Conservation (phyloP, 2,797 vertebrate genomes). For the Dendrocincla tyrannina region DNA sequence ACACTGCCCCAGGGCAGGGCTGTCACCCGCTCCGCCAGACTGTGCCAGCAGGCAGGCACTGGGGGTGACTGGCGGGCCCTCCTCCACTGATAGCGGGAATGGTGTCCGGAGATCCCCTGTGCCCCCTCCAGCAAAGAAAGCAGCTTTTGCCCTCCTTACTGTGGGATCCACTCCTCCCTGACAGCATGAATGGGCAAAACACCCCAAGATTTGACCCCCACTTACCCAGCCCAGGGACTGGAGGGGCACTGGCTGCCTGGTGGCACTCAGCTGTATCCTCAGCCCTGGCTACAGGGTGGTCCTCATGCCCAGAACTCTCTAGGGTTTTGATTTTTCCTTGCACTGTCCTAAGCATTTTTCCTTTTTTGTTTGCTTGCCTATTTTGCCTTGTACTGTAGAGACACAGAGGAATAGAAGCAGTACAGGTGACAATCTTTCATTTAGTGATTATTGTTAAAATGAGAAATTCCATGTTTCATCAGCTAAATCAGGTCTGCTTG, state of each 20-base stretch:
- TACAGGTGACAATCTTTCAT: background rate
- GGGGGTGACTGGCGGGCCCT: too few relatives aligned
- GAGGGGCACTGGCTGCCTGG: background rate
- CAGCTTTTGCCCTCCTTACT: too few relatives aligned
- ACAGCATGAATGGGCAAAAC: background rate
- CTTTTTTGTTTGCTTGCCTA: background rate
- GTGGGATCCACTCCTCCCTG: background rate
- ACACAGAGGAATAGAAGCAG: background rate
- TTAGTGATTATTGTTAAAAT: background rate
- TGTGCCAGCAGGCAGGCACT: background rate
- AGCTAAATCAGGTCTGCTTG: background rate
- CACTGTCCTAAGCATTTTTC: background rate
- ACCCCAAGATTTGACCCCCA: fast-evolving
- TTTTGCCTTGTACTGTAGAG: background rate
- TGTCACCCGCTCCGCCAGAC: fast-evolving
- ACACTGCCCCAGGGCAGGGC: background rate
- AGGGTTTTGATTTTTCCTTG: background rate
- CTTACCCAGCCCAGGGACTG: background rate
- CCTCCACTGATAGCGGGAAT: too few relatives aligned
- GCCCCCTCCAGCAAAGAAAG: background rate
- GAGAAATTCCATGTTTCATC: background rate
- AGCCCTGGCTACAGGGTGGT: background rate
- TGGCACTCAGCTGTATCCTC: fast-evolving
- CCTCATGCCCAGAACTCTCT: background rate
- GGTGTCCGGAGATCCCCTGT: too few relatives aligned